A percentile compares a stretch with the other conserved stretches of the same genome.
Evolutionary conservation across 2,888 invertebrate genomes (phyloP).

Genomic region (Cataglyphis livida): DNA sequence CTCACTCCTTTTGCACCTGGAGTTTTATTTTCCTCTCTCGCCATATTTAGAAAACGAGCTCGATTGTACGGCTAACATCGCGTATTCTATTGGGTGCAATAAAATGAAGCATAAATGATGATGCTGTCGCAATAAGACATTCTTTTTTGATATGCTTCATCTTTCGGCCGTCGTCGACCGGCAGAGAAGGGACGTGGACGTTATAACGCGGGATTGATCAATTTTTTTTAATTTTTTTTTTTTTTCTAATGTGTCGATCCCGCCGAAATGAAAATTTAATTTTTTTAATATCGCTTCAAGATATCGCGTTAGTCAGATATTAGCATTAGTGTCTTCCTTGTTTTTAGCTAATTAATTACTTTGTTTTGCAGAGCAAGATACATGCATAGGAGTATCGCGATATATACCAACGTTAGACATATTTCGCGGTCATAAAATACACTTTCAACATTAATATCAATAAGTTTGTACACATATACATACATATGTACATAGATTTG

Average conservation of each 20-base stretch:
- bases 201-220: background rate
- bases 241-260: background rate
- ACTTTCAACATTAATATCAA: background rate
- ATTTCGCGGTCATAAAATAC: background rate
- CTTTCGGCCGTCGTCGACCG: background rate
- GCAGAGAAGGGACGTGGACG: background rate
- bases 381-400: background rate
- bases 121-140: background rate
- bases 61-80: background rate
- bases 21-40: background rate
- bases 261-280: background rate
- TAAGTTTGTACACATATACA: background rate
- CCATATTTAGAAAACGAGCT: background rate
- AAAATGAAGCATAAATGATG: conserved; percentile 11
- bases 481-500: background rate
- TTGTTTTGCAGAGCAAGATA: background rate
- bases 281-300: background rate
- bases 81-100: conserved; percentile 59
- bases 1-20: background rate
- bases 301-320: background rate
- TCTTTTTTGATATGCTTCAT: conserved; percentile 10
- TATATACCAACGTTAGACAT: background rate
- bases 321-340: background rate
- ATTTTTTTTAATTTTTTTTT: conserved; percentile 16
- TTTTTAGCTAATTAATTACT: conserved; percentile 6